Conservation (phyloP, 2,797 vertebrate species). For the Perdix hodgsoniae region DNA sequence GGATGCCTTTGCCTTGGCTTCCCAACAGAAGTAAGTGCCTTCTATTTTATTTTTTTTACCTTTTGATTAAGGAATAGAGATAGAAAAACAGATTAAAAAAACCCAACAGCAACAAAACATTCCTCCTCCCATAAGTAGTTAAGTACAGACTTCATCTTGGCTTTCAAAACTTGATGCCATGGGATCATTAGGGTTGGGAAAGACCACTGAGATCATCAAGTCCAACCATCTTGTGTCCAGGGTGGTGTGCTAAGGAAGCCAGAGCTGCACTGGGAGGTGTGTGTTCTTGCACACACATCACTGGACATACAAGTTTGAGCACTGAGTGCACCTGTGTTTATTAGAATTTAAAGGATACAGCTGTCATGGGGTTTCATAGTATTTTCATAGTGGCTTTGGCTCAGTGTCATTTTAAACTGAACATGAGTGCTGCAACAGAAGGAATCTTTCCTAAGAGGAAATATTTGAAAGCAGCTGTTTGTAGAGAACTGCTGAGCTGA, state of each 20-base stretch:
- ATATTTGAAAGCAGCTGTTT: neutral
- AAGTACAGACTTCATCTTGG: neutral
- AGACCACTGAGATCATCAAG: too few species aligned
- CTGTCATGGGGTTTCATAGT: neutral
- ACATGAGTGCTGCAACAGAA: accelerated
- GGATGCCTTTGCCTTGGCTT: conserved; percentile 89
- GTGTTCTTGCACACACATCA: accelerated
- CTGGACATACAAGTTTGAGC: neutral
- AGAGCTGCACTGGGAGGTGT: neutral
- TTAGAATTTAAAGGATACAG: neutral
- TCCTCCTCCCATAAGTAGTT: neutral
- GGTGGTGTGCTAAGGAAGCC: neutral
- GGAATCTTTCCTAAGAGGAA: neutral
- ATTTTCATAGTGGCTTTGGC: neutral
- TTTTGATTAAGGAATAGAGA: neutral
- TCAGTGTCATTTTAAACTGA: neutral
- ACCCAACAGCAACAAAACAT: neutral
- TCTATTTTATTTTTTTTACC: neutral
- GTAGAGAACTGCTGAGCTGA: neutral
- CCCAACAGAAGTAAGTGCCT: conserved; percentile 87
- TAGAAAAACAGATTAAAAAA: neutral
- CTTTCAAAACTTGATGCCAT: neutral
- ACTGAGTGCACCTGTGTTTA: neutral
- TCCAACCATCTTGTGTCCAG: neutral
- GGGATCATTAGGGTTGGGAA: too few species aligned